A percentile compares a stretch with the other conserved stretches of the same genome.
phyloP scores from a whole-genome alignment of 2,888 invertebrate species.

The Platynereis dumerilii region DNA sequence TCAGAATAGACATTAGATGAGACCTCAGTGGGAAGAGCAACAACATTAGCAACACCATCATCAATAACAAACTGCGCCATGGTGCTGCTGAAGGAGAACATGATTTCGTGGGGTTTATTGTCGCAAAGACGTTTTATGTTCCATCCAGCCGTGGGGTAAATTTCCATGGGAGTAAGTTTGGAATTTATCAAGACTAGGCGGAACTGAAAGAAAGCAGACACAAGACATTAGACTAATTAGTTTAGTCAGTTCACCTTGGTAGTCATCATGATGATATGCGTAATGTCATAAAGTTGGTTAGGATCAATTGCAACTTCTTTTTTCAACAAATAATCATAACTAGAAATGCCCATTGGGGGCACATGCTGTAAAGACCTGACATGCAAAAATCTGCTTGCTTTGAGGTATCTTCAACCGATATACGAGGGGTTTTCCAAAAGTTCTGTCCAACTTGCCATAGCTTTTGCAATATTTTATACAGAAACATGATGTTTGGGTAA shows the following conservation, averaged over 20 bases:
- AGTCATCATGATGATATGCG: background rate
- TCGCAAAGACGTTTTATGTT: constrained; percentile 21
- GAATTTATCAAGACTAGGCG: background rate
- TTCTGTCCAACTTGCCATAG: too few species aligned
- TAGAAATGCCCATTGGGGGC: too few species aligned
- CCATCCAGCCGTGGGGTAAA: too few species aligned
- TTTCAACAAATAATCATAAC: background rate
- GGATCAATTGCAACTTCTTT: background rate
- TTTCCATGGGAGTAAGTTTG: background rate
- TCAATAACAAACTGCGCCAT: background rate
- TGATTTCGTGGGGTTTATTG: constrained; percentile 17
- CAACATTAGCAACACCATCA: background rate
- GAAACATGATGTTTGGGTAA: too few species aligned
- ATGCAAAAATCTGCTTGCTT: too few species aligned
- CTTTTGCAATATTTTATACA: too few species aligned
- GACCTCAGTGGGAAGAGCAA: background rate
- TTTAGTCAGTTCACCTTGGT: background rate
- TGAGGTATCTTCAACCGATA: too few species aligned
- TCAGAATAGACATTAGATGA: background rate
- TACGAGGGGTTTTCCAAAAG: too few species aligned
- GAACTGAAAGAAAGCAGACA: background rate
- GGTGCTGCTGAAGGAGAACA: background rate
- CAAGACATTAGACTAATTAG: background rate
- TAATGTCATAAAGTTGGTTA: too few species aligned
- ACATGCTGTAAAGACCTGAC: too few species aligned